These are phyloP conservation scores for Sternotherus odoratus DNA, from an alignment of 2,797 vertebrate species.

Conservation along the genomic window DNA sequence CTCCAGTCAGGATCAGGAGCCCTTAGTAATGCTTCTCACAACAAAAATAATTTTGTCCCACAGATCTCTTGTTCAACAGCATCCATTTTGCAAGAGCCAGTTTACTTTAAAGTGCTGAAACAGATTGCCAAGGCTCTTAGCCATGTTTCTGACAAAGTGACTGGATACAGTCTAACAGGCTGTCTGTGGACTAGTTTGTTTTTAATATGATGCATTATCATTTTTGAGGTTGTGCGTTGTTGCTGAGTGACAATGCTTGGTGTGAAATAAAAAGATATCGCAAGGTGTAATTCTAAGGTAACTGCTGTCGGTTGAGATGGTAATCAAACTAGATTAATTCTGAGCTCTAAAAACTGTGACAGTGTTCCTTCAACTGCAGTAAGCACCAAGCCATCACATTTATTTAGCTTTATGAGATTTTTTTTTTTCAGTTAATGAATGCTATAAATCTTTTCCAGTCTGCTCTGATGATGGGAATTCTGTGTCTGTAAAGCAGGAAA, in stretches of 20 bases:
- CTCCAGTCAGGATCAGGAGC: fast-evolving
- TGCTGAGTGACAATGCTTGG: neutral
- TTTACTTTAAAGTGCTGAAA: neutral
- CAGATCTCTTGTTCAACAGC: fast-evolving
- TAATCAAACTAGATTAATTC: neutral
- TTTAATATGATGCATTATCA: fast-evolving
- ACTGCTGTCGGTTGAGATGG: no score
- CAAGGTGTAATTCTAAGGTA: neutral
- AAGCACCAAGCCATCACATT: neutral
- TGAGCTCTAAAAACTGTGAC: neutral
- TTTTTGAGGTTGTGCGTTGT: neutral
- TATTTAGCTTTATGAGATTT: conserved; percentile 2
- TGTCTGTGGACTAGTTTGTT: neutral
- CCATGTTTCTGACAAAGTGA: neutral
- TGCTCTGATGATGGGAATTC: neutral
- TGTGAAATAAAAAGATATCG: neutral
- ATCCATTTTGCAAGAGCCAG: neutral
- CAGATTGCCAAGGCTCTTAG: fast-evolving
- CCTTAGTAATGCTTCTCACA: neutral
- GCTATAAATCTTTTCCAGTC: neutral
- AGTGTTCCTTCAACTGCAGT: neutral
- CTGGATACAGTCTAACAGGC: neutral
- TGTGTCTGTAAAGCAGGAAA: neutral
- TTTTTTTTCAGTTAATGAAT: neutral
- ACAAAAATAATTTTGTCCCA: fast-evolving